Percentiles rank a stretch among this genome's conserved stretches.
phyloP scores from a whole-genome alignment of 2,113 vertebrate genomes.

The Podocnemis expansa region DNA sequence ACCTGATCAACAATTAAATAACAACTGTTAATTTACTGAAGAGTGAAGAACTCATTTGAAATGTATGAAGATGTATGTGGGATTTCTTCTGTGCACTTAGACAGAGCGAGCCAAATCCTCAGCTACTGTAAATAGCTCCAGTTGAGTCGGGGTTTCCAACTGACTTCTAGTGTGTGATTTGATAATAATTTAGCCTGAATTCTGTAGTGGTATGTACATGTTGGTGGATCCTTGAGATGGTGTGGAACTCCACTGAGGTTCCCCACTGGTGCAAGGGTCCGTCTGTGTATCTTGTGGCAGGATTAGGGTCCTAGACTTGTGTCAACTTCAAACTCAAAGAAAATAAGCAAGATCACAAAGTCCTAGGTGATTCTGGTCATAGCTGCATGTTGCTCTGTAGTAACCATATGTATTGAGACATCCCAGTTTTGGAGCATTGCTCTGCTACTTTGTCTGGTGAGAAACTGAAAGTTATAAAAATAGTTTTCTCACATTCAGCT shows the following conservation, averaged over 20 bases:
- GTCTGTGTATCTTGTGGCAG: background rate
- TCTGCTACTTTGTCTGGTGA: slow-evolving; percentile 8
- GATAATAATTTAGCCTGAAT: background rate
- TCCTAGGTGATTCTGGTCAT: background rate
- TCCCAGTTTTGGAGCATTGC: background rate
- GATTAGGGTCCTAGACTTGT: background rate
- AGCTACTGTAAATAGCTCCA: background rate
- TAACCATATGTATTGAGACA: background rate
- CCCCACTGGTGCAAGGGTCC: background rate
- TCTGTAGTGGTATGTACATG: background rate
- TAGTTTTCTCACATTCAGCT: background rate
- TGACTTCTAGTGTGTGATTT: background rate
- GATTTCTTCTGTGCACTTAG: background rate
- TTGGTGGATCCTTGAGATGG: background rate
- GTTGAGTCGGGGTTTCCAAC: background rate
- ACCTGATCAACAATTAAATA: background rate
- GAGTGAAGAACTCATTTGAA: background rate
- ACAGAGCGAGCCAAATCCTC: background rate
- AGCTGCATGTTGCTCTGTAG: background rate
- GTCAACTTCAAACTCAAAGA: background rate
- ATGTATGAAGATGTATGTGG: background rate
- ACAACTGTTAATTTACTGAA: background rate
- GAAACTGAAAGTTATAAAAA: background rate
- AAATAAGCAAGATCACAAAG: background rate
- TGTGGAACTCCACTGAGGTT: background rate